Evolutionary conservation across 2,113 vertebrate genomes (phyloP).

Genomic region (Erythrolamprus reginae): DNA sequence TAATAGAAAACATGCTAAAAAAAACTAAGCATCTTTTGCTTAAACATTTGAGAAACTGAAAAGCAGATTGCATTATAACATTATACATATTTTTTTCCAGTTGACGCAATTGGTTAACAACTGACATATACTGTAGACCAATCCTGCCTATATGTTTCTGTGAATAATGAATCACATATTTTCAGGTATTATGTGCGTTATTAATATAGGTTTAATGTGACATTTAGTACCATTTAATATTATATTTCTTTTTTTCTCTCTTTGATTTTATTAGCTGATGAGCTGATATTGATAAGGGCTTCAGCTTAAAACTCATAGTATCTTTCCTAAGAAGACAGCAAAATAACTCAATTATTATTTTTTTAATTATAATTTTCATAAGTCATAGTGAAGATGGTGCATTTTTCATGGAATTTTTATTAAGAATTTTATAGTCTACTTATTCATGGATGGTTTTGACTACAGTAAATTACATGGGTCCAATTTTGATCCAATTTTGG

Average conservation of each 20-base stretch:
- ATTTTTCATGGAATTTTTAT: background rate
- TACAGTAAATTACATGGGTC: background rate
- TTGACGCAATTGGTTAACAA: background rate
- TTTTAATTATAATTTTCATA: background rate
- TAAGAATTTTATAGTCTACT: background rate
- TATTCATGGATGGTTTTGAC: background rate
- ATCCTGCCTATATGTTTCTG: background rate
- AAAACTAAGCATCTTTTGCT: background rate
- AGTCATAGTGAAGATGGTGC: background rate
- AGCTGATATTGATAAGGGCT: background rate
- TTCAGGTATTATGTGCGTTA: background rate
- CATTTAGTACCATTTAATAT: background rate
- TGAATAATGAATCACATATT: background rate
- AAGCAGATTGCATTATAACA: background rate
- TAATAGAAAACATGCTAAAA: background rate
- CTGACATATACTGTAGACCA: too few relatives aligned
- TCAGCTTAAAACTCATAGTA: background rate
- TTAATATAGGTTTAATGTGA: background rate
- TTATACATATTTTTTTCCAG: background rate
- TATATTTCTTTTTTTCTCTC: background rate
- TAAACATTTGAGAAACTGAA: background rate
- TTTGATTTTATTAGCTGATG: background rate
- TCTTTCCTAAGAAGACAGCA: background rate
- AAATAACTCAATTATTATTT: background rate
- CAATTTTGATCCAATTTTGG: background rate